A percentile compares a stretch with the other conserved stretches of the same genome.
phyloP scores from a whole-genome alignment of 1,140 invertebrate genomes.

The Kradibia gibbosae region DNA sequence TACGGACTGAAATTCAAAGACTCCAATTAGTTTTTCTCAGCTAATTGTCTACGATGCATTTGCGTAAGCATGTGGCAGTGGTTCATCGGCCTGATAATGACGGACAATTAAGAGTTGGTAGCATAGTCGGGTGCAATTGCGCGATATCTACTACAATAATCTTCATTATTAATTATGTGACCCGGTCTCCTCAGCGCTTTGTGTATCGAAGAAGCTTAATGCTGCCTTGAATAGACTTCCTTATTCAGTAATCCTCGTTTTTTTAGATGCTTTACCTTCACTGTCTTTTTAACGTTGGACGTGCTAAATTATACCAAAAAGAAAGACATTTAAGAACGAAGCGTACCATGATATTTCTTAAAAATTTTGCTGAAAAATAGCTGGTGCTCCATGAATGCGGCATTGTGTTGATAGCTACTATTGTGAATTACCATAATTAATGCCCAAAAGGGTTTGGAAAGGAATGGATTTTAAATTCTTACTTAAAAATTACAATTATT shows the following conservation, averaged over 20 bases:
- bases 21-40: conserved; percentile 26
- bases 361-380: too few relatives aligned
- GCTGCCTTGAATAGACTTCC: not conserved
- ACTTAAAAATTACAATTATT: not conserved
- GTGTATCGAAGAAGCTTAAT: not conserved
- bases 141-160: conserved; percentile 7
- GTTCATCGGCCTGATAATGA: conserved; percentile 13
- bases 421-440: too few relatives aligned
- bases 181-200: not conserved
- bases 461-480: not conserved
- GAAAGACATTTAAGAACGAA: too few relatives aligned
- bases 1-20: conserved; percentile 32
- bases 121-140: conserved; percentile 13
- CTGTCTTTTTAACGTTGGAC: not conserved
- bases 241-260: not conserved
- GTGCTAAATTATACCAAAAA: too few relatives aligned
- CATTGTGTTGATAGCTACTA: too few relatives aligned
- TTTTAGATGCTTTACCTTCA: not conserved
- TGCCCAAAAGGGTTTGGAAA: too few relatives aligned
- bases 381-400: too few relatives aligned
- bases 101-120: not conserved
- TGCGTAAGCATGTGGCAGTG: conserved; percentile 12
- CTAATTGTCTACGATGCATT: conserved; percentile 25
- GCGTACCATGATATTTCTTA: too few relatives aligned
- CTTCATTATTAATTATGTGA: not conserved